phyloP scores from a whole-genome alignment of 2,888 invertebrate genomes.

The Lobophora halterata region DNA sequence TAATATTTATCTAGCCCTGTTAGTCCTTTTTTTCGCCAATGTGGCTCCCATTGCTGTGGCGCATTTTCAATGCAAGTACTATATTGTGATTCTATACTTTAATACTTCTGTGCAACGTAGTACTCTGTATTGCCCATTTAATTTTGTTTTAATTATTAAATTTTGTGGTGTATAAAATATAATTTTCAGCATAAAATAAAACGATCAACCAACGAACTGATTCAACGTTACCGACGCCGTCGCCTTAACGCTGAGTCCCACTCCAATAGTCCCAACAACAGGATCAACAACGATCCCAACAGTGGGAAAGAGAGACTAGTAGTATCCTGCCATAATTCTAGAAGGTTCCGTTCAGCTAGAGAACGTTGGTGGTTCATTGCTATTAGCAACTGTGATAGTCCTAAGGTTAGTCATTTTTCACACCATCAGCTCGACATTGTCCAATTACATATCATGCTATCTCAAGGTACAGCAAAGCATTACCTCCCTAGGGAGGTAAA shows the following conservation, averaged over 20 bases:
- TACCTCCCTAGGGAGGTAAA: no score
- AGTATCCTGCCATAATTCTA: slow-evolving; percentile 83
- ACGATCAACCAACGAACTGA: slow-evolving; percentile 57
- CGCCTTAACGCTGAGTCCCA: slow-evolving; percentile 49
- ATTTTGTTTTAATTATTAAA: no score
- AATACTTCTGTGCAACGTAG: no score
- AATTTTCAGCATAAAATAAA: slow-evolving; percentile 64
- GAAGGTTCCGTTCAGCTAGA: slow-evolving; percentile 88
- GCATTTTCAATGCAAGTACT: no score
- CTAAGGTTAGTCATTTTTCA: slow-evolving; percentile 80
- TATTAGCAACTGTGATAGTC: slow-evolving; percentile 88
- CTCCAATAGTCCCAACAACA: slow-evolving; percentile 29
- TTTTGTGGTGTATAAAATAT: neutral
- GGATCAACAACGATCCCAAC: slow-evolving; percentile 29
- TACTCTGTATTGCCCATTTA: no score
- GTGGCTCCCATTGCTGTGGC: no score
- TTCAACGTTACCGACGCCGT: slow-evolving; percentile 56
- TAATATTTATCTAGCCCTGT: no score
- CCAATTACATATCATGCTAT: neutral
- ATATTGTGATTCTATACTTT: no score
- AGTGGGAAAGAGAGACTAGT: slow-evolving; percentile 47
- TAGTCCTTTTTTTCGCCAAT: no score
- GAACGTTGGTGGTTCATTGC: slow-evolving; percentile 98
- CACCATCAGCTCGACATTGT: slow-evolving; percentile 9
- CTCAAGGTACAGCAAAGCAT: no score